These are phyloP conservation scores for Drosophila quinaria DNA, from an alignment of 2,888 invertebrate species.

Conservation along the genomic window DNA sequence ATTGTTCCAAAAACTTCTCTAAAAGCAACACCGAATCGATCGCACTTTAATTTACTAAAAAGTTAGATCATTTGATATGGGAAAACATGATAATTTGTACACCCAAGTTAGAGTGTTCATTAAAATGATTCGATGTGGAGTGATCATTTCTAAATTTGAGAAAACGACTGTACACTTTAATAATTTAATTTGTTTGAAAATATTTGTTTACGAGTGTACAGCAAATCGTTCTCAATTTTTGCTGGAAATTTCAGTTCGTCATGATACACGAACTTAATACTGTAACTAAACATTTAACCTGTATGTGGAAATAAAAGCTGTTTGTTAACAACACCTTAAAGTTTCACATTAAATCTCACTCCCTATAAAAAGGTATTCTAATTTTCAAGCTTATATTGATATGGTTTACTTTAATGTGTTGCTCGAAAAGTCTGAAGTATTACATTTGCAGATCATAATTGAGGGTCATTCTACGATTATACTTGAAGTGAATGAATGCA, in stretches of 20 bases:
- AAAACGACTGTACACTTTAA: background rate
- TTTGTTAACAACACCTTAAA: background rate
- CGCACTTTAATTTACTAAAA: background rate
- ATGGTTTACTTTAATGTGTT: background rate
- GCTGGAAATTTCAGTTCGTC: background rate
- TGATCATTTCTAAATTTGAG: background rate
- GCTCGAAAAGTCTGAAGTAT: background rate
- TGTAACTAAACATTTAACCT: background rate
- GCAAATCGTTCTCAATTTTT: background rate
- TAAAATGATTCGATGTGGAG: background rate
- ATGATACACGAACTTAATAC: background rate
- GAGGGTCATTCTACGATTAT: background rate
- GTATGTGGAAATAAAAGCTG: background rate
- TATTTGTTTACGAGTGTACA: background rate
- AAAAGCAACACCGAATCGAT: background rate
- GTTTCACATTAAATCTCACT: background rate
- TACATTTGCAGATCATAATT: background rate
- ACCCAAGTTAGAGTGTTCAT: background rate
- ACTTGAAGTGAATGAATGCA: background rate
- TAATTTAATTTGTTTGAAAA: background rate
- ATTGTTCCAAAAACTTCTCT: background rate
- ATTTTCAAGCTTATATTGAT: background rate
- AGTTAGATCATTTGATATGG: background rate
- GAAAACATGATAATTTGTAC: background rate
- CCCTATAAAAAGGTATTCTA: background rate